These are phyloP conservation scores for Tursiops truncatus DNA, from an alignment of 2,113 vertebrate genomes.

Conservation along the genomic window DNA sequence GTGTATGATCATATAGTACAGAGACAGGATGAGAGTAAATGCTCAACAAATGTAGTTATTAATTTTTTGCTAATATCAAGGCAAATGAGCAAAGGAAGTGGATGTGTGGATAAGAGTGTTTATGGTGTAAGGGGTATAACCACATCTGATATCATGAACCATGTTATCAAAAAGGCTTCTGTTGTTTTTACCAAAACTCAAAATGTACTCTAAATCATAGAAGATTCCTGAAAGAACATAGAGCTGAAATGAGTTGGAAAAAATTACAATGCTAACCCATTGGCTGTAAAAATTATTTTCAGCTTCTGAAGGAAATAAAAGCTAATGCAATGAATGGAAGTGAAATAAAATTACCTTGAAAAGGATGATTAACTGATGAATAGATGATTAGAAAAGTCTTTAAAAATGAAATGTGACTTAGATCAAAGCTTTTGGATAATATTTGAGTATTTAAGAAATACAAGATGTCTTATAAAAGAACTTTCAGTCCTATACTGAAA, in stretches of 20 bases:
- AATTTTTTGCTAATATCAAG: neutral
- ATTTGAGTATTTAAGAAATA: slow-evolving; percentile 5
- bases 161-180: neutral
- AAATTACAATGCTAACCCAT: slow-evolving; percentile 36
- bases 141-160: neutral
- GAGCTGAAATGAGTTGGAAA: slow-evolving; percentile 36
- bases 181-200: neutral
- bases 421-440: slow-evolving; percentile 33
- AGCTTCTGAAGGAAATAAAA: slow-evolving; percentile 64
- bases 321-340: slow-evolving; percentile 52
- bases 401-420: slow-evolving; percentile 34
- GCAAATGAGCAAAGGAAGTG: neutral
- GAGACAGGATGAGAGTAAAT: neutral
- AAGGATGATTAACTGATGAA: slow-evolving; percentile 59
- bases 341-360: slow-evolving; percentile 59
- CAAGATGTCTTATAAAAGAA: neutral
- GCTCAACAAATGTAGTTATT: neutral
- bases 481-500: neutral
- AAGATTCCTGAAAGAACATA: slow-evolving; percentile 7
- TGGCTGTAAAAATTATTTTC: slow-evolving; percentile 56
- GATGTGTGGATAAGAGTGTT: neutral
- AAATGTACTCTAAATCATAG: neutral
- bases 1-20: neutral
- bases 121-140: neutral
- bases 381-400: slow-evolving; percentile 51